Percentiles rank a stretch among this genome's conserved stretches.
These are phyloP conservation scores for Toxotes jaculatrix DNA, from an alignment of 2,113 vertebrate species.

Conservation along the genomic window DNA sequence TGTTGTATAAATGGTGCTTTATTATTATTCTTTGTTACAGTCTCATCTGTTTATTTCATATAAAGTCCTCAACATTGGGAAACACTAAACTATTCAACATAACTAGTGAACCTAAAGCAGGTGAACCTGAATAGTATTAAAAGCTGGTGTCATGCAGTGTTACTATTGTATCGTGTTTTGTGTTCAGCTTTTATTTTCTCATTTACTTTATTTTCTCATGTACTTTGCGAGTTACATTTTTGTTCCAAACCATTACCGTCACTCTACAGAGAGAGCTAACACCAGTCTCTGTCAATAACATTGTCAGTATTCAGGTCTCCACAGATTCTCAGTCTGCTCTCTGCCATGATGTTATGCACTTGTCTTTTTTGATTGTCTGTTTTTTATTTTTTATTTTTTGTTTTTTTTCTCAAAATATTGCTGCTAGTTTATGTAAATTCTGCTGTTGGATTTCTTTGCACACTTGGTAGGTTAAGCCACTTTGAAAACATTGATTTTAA, in stretches of 20 bases:
- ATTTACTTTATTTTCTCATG: no score
- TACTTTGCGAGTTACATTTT: no score
- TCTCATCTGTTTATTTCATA: no score
- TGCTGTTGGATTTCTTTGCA: conserved; percentile 6
- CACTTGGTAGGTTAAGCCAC: conserved; percentile 30
- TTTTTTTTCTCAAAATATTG: neutral
- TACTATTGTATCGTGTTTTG: neutral
- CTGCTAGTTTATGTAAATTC: neutral
- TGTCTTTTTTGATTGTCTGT: neutral
- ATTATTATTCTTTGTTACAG: no score
- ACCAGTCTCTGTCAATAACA: neutral
- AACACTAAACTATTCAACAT: neutral
- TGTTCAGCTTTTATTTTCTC: neutral
- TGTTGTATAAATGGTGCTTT: no score
- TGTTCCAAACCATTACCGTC: no score
- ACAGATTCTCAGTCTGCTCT: conserved; percentile 6
- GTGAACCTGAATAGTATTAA: neutral
- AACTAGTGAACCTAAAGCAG: neutral
- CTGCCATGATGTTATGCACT: conserved; percentile 2
- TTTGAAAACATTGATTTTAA: conserved; percentile 39
- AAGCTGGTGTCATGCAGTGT: neutral
- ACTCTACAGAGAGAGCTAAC: neutral
- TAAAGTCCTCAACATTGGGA: no score
- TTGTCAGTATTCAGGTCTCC: neutral
- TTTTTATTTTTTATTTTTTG: neutral